A percentile compares a stretch with the other conserved stretches of the same genome.
phyloP scores from a whole-genome alignment of 2,797 vertebrate species.

The Amblyopsis hoosieri region DNA sequence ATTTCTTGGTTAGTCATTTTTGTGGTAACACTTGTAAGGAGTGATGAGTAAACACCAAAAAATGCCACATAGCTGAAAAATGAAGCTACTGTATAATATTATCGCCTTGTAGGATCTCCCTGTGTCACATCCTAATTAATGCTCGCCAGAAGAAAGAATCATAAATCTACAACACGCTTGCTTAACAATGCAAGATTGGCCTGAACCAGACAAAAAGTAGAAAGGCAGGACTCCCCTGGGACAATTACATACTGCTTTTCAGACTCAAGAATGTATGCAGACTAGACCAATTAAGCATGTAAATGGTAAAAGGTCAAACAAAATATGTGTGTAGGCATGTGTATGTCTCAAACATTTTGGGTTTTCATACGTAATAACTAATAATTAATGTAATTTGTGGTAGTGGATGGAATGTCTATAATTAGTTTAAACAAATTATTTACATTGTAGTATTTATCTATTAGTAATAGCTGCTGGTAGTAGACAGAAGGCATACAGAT shows the following conservation, averaged over 20 bases:
- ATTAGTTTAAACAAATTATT: neutral
- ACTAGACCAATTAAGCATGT: constrained; percentile 22
- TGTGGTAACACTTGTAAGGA: constrained; percentile 55
- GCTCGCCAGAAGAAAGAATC: constrained; percentile 52
- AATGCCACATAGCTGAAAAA: too few relatives aligned
- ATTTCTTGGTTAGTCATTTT: constrained; percentile 42
- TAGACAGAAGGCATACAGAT: constrained; percentile 5
- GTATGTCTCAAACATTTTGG: neutral
- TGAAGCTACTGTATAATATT: too few relatives aligned
- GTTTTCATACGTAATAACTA: neutral
- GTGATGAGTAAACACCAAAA: constrained; percentile 36
- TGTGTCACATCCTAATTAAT: neutral
- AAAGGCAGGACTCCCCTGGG: constrained; percentile 1
- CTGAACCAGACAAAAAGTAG: constrained; percentile 15
- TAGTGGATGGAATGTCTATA: constrained; percentile 1
- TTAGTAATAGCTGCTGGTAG: neutral
- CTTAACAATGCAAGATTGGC: constrained; percentile 46
- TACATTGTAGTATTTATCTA: constrained; percentile 2
- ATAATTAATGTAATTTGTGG: too few relatives aligned
- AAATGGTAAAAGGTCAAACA: constrained; percentile 8
- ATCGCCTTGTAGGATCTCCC: too few relatives aligned
- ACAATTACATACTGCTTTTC: neutral
- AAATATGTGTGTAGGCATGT: constrained; percentile 4
- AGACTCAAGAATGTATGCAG: constrained; percentile 29
- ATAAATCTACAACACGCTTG: constrained; percentile 43